Evolutionary conservation across 2,113 vertebrate genomes (phyloP), one percentile per base, ranked within the genome.

Genomic region (Hiodon tergisus): DNA sequence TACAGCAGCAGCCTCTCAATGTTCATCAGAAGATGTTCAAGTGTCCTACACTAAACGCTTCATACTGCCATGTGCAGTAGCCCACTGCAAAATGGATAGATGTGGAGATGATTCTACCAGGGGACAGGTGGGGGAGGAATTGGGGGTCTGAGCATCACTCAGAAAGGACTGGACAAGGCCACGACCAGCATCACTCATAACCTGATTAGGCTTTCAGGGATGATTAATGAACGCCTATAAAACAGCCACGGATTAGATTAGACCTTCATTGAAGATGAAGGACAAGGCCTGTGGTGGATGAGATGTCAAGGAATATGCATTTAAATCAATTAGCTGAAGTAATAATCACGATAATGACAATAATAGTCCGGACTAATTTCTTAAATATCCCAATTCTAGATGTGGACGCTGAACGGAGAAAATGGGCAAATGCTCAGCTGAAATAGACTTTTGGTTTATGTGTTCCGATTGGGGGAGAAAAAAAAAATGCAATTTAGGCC

Each of bases 171-270:
- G 61, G 81, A 81, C 84, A 86, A 89, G 87, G 83, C 84, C 76
- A 73, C 71, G 50, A 80, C 80, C 84, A 72, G 82, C 81, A 85
- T 87, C 83, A 82, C 80, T 86, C 84, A 85, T 55, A 73, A 76
- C 85, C 77, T 86, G 85, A 88, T 80, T 84, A 78, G 82, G 71
- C 80, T 53, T 5, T 63, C 76, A 76, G 76, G 82, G 82, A 65
- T 89, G 86, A 90, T 88, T 91, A 85, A 89, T 89, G 86, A 85
- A 83, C 75, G 86, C 79, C 77, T 71, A 74, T 75, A 73, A 85
- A 87, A 78, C 81, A 80, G 84, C 78, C 76, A 50, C 83, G 83
- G 87, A 90, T 87, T 88, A 85, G 84, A 87, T 86, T 83, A 86
- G 82, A 86, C 85, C 86, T 89, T 89, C 80, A 80, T 73, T 82